Evolutionary conservation across 37 sponge, comb jelly and placozoan species (phyloP).

Genomic region (Mnemiopsis leidyi): DNA sequence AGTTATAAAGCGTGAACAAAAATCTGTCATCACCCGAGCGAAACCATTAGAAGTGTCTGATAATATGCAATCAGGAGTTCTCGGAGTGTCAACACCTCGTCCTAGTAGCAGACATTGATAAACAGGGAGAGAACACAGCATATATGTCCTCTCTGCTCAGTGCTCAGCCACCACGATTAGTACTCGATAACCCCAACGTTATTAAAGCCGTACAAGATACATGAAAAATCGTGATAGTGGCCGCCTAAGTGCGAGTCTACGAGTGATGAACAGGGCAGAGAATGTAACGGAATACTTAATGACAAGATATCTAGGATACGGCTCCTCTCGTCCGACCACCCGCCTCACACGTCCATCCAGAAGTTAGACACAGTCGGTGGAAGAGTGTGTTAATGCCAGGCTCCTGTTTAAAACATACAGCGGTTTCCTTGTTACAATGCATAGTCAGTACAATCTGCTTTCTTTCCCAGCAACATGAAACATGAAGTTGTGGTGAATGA

Average conservation of each 20-base stretch:
- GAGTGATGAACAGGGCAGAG: neutral
- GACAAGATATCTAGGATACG: neutral
- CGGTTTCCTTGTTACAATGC: no score
- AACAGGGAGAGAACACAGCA: neutral
- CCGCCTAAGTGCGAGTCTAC: neutral
- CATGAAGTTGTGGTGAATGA: no score
- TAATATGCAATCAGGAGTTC: neutral
- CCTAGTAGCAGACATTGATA: neutral
- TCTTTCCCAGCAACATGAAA: neutral
- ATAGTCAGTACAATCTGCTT: neutral
- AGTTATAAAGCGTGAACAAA: slow-evolving; percentile 25
- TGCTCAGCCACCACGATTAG: neutral
- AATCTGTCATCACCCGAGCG: slow-evolving; percentile 1
- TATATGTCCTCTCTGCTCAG: neutral
- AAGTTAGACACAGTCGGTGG: neutral
- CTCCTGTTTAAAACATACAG: no score
- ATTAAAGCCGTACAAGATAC: neutral
- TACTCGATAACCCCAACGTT: neutral
- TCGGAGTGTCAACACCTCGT: neutral
- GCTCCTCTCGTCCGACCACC: neutral
- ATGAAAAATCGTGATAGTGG: neutral
- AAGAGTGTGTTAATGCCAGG: neutral
- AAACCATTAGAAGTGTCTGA: neutral
- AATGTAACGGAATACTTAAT: neutral
- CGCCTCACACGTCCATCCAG: neutral